A percentile compares a stretch with the other conserved stretches of the same genome.
Evolutionary conservation across 2,888 invertebrate species (phyloP).

Genomic region (Antheraea assamensis): DNA sequence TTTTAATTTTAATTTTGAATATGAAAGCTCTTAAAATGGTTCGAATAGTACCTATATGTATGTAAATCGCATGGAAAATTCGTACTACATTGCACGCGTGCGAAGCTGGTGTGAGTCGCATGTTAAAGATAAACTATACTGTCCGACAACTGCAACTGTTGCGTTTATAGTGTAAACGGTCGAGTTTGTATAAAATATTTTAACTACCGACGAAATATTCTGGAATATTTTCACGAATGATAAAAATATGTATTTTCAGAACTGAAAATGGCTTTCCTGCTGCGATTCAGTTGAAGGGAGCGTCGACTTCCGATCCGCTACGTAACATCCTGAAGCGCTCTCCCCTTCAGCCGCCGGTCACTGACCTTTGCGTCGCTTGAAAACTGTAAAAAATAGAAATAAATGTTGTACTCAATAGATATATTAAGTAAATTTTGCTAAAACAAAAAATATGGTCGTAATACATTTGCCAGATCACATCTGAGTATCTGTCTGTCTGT

Average conservation of each 20-base stretch:
- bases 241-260: constrained; percentile 24
- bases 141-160: background rate
- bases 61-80: too few species aligned
- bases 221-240: background rate
- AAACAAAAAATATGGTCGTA: too few species aligned
- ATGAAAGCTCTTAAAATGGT: too few species aligned
- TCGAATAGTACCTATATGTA: too few species aligned
- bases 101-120: too few species aligned
- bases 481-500: too few species aligned
- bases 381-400: constrained; percentile 40
- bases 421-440: too few species aligned
- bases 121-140: background rate
- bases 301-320: constrained; percentile 43
- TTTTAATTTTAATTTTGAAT: too few species aligned
- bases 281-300: constrained; percentile 34
- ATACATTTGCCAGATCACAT: too few species aligned
- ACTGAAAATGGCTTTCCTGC: constrained; percentile 32
- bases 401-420: too few species aligned
- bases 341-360: constrained; percentile 27
- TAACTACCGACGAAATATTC: background rate
- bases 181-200: background rate
- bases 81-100: too few species aligned
- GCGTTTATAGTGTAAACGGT: background rate
- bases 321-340: constrained; percentile 38
- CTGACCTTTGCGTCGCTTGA: constrained; percentile 35